Conservation (phyloP, 2,113 vertebrate species). For the Sinocyclocheilus rhinocerous region DNA sequence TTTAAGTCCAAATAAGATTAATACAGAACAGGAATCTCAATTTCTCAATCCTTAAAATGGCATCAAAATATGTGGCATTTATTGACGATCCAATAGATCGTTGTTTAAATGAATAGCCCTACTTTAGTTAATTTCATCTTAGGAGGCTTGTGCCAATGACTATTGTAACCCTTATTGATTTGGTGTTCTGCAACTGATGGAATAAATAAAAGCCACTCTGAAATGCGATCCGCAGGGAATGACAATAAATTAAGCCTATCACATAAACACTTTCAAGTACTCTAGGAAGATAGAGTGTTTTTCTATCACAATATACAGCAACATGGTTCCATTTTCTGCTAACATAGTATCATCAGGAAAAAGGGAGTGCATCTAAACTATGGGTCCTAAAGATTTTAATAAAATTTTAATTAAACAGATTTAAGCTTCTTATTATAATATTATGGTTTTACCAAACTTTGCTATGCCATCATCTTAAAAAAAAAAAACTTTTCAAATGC, state of each 20-base stretch:
- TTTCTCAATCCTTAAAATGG: background rate
- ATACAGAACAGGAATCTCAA: background rate
- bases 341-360: background rate
- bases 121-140: constrained; percentile 44
- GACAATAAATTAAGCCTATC: constrained; percentile 16
- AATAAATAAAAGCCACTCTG: constrained; percentile 34
- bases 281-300: background rate
- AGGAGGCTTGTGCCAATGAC: constrained; percentile 26
- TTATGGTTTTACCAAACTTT: no score
- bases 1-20: background rate
- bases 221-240: background rate
- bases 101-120: constrained; percentile 29
- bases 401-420: background rate
- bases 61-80: constrained; percentile 15
- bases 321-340: background rate
- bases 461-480: background rate
- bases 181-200: constrained; percentile 19
- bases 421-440: background rate
- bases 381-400: background rate
- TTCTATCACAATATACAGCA: background rate
- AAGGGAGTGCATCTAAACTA: background rate
- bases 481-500: background rate
- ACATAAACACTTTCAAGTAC: background rate
- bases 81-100: constrained; percentile 38
- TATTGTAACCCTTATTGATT: constrained; percentile 29